These are phyloP conservation scores for Romanogobio albipinnatus DNA, from an alignment of 2,113 vertebrate genomes.

Conservation along the genomic window DNA sequence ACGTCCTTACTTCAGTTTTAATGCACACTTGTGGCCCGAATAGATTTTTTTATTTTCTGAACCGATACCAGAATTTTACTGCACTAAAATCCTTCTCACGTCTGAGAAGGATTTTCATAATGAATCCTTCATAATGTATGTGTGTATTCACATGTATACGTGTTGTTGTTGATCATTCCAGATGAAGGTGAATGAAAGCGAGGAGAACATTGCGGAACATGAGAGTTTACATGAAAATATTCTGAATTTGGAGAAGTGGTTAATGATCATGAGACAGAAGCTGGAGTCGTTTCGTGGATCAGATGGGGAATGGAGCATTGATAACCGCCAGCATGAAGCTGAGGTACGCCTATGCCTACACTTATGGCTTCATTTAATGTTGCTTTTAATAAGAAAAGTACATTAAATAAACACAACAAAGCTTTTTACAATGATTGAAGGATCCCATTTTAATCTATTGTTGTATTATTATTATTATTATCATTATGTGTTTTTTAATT, in stretches of 20 bases:
- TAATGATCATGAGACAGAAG: conserved; percentile 76
- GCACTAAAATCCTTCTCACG: neutral
- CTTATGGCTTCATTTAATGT: neutral
- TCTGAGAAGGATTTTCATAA: too few species aligned
- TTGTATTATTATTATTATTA: neutral
- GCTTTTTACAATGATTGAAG: neutral
- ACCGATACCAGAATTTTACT: neutral
- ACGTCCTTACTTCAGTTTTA: conserved; percentile 32
- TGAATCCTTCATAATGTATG: neutral
- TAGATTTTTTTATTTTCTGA: conserved; percentile 15
- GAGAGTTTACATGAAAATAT: conserved; percentile 79
- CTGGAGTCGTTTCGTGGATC: conserved; percentile 72
- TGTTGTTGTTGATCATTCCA: conserved; percentile 49
- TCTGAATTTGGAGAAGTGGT: conserved; percentile 83
- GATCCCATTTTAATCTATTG: neutral
- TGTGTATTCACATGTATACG: neutral
- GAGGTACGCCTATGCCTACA: conserved; percentile 72
- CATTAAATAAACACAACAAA: neutral
- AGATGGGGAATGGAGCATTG: conserved; percentile 65
- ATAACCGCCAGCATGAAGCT: conserved; percentile 72
- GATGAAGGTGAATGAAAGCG: conserved; percentile 67
- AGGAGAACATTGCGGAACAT: conserved; percentile 74
- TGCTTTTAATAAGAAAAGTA: neutral
- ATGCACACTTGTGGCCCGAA: conserved; percentile 35
- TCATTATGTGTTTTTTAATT: neutral